These are phyloP conservation scores for Takifugu rubripes DNA, from an alignment of 2,797 vertebrate species.

Conservation along the genomic window DNA sequence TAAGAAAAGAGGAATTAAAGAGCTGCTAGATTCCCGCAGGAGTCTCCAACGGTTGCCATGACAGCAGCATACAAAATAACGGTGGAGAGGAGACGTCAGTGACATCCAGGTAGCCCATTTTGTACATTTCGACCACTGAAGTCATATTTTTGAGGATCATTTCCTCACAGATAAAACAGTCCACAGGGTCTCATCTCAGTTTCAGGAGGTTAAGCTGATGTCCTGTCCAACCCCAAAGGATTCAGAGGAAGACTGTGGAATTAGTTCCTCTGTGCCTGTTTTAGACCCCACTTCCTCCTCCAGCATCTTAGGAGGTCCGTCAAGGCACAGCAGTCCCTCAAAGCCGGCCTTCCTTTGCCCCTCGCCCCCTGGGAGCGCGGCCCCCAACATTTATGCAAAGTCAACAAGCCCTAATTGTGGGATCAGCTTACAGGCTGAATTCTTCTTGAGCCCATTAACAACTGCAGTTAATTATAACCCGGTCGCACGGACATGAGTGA, in stretches of 20 bases:
- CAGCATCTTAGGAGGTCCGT: constrained; percentile 56
- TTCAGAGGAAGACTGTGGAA: constrained; percentile 41
- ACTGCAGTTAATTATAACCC: constrained; percentile 73
- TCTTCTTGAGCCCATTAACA: constrained; percentile 77
- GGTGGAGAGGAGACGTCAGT: neutral
- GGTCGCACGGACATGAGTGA: constrained; percentile 40
- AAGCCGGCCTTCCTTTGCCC: constrained; percentile 69
- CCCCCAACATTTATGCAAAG: constrained; percentile 78
- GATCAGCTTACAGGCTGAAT: constrained; percentile 75
- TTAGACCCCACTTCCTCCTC: constrained; percentile 47
- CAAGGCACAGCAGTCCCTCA: constrained; percentile 66
- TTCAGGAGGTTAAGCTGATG: constrained; percentile 58
- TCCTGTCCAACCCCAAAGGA: constrained; percentile 47
- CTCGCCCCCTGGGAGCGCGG: constrained; percentile 53
- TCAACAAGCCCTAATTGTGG: constrained; percentile 81
- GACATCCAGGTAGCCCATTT: neutral
- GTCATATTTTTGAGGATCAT: constrained; percentile 12
- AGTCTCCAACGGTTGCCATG: constrained; percentile 18
- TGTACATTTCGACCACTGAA: neutral
- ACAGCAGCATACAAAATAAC: constrained; percentile 10
- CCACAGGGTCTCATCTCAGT: constrained; percentile 32
- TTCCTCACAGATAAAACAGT: constrained; percentile 5
- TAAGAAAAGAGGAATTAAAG: constrained; percentile 62
- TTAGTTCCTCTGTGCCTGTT: constrained; percentile 50
- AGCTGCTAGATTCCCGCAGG: constrained; percentile 31